Conservation (phyloP, 2,888 invertebrate genomes). For the Melanargia galathea region DNA sequence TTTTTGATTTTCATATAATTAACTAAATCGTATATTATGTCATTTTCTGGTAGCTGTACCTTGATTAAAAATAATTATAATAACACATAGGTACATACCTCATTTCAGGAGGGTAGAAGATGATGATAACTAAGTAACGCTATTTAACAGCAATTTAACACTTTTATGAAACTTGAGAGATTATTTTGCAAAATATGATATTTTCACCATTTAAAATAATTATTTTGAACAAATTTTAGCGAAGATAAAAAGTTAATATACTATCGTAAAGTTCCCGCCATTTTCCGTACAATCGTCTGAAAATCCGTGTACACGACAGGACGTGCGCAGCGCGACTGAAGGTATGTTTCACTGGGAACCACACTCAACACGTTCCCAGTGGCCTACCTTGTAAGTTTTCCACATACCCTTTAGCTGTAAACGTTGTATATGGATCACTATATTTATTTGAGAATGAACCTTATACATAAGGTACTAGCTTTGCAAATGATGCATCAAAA, state of each 20-base stretch:
- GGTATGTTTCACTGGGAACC: conserved; percentile 62
- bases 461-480: neutral
- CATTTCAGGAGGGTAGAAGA: neutral
- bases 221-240: conserved; percentile 8
- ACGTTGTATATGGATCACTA: conserved; percentile 43
- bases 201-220: neutral
- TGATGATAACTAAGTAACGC: neutral
- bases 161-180: neutral
- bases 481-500: conserved; percentile 40
- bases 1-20: too few species aligned
- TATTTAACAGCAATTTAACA: neutral
- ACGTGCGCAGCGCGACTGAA: conserved; percentile 76
- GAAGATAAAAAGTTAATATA: conserved; percentile 58
- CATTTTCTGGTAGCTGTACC: too few species aligned
- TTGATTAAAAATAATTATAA: too few species aligned
- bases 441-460: conserved; percentile 27
- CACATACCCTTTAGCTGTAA: conserved; percentile 40
- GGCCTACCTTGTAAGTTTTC: conserved; percentile 77
- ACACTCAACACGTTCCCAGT: conserved; percentile 65
- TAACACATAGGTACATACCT: conserved; percentile 4
- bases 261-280: conserved; percentile 74
- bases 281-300: conserved; percentile 52
- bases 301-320: conserved; percentile 61
- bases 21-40: too few species aligned
- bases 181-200: neutral